Evolutionary conservation across 2,113 vertebrate species (phyloP), one percentile per base, ranked within the genome.

Genomic region (Psittacus erithacus): DNA sequence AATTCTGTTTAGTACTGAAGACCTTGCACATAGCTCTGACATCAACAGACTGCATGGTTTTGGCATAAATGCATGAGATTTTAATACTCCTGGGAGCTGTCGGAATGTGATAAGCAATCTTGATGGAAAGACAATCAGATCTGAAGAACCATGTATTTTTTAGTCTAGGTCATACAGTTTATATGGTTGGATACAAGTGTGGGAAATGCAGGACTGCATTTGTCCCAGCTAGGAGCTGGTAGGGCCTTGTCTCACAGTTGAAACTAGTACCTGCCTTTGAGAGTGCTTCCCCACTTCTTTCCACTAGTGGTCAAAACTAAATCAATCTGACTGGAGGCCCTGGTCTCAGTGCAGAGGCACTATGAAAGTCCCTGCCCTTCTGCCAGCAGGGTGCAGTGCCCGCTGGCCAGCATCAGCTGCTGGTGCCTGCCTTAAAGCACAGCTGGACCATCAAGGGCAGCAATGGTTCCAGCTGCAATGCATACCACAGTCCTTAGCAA

Each of bases 401-500:
- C 1, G 0, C 25, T 33, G 49, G 44, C 38, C 50, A 60, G n/a
- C 25, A 13, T 23, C 43, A 22, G 0, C 28, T 63, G 55, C 83
- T 8, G 1, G 28, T 19, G 46, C 38, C 71, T 55, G 25, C 47
- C 65, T 82, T 33, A 46, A 74, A 14, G 29, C 52, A 35, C 50
- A 44, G 68, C 1, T 78, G 41, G 55, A 77, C 25, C n/a, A 71
- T 2, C 80, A 52, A 20, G 23, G 73, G 23, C 75, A 69, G 6
- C 23, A 10, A 38, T 29, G 43, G 28, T 60, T 13, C 23, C 65
- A 35, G 22, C 15, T 89, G 50, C 65, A 47, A 50, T 49, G 39
- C 35, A 59, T 0, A 25, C 9, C n/a, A 8, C 33, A 53, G 60
- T 41, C 38, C 41, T 43, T 43, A 79, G 46, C 65, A 43, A 59